These are phyloP conservation scores for Vombatus ursinus DNA, from an alignment of 2,113 vertebrate genomes.

Conservation along the genomic window DNA sequence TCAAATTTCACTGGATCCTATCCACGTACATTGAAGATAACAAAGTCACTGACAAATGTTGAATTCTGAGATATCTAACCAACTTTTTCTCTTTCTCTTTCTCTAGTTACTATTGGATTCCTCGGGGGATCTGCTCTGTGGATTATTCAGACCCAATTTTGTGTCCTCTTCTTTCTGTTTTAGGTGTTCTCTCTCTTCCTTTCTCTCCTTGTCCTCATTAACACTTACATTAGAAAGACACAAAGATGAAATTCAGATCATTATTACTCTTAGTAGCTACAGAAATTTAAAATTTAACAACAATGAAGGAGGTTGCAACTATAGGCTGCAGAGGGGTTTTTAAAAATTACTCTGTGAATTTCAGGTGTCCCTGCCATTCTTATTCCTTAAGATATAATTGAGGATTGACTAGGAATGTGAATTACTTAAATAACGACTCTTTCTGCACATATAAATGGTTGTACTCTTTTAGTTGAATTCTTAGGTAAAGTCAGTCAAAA, in stretches of 20 bases:
- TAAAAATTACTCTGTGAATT: background rate
- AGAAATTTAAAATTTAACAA: background rate
- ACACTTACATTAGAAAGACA: background rate
- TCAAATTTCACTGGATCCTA: background rate
- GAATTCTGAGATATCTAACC: background rate
- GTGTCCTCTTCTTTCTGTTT: background rate
- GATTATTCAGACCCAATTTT: background rate
- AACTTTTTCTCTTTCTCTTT: background rate
- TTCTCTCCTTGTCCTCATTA: background rate
- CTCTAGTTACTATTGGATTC: background rate
- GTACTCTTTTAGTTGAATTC: background rate
- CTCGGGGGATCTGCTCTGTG: background rate
- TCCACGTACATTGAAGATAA: background rate
- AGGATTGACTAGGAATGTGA: background rate
- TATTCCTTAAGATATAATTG: background rate
- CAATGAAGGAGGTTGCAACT: background rate
- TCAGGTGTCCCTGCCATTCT: conserved; percentile 6
- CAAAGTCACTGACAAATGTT: background rate
- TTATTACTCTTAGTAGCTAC: background rate
- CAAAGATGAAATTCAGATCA: background rate
- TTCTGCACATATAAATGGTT: background rate
- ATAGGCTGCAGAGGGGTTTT: background rate
- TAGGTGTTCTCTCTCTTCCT: background rate
- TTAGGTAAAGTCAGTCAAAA: background rate
- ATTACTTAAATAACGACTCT: background rate